These are phyloP conservation scores for Caenorhabditis virilis DNA, from an alignment of 2,888 invertebrate genomes.

Conservation along the genomic window DNA sequence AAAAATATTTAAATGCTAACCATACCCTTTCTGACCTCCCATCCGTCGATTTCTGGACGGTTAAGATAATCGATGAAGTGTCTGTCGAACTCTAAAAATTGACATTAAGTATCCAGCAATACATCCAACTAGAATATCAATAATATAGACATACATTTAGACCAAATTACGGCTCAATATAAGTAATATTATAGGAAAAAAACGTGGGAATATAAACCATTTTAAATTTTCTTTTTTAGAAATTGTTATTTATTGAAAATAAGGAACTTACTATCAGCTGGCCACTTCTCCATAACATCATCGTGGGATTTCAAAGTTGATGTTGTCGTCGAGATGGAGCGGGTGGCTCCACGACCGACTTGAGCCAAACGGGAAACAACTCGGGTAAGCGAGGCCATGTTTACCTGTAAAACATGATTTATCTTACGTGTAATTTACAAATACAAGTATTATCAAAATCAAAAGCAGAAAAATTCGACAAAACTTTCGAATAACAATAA, in stretches of 20 bases:
- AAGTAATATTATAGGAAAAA: too few relatives aligned
- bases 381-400: slow-evolving; percentile 52
- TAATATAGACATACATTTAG: too few relatives aligned
- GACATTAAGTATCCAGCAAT: too few relatives aligned
- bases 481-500: too few relatives aligned
- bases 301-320: slow-evolving; percentile 39
- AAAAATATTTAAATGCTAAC: slow-evolving; percentile 9
- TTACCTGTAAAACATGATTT: not conserved
- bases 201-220: too few relatives aligned
- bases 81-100: slow-evolving; percentile 66
- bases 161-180: too few relatives aligned
- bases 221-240: too few relatives aligned
- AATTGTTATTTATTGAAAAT: too few relatives aligned
- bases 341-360: slow-evolving; percentile 28
- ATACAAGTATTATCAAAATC: too few relatives aligned
- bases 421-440: too few relatives aligned
- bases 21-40: slow-evolving; percentile 68
- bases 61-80: slow-evolving; percentile 67
- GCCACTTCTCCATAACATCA: slow-evolving; percentile 67
- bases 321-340: slow-evolving; percentile 40
- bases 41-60: slow-evolving; percentile 68
- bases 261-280: slow-evolving; percentile 57
- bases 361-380: slow-evolving; percentile 39
- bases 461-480: too few relatives aligned
- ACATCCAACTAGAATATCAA: not conserved